Base-by-base conservation (phyloP, 2,797 vertebrate species). In the Danio tinwini region DNA sequence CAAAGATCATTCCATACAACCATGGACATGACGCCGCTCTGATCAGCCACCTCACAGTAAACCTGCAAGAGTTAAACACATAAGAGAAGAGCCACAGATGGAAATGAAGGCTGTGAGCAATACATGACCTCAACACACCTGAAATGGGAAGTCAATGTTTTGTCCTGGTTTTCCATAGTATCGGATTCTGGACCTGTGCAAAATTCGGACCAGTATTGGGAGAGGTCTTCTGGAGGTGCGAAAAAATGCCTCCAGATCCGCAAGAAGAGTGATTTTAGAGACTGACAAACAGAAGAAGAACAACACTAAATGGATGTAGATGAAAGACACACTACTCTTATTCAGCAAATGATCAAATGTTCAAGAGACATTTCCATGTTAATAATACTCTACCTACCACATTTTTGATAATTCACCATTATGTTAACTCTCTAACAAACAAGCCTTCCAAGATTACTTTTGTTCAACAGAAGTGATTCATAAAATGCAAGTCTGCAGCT, bases 1-100 rank as follows among this genome's bases (percentile, higher is more conserved):
- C 97, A 99, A 45, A 98, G 85, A 0, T 94, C 92, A 7, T 96
- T 97, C 97, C 97, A 98, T 76, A 99, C 90, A 83, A 98, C 96
- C 62, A 96, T 90, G 1, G 96, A 95, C 93, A 96, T 95, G 49
- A 91, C 93, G 67, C 96, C 96, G 39, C 94, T 97, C 88, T 93
- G 92, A 91, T 98, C 96, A 63, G 96, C 96, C 69, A 99, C 95
- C 91, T 97, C 96, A 87, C 97, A 95, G 87, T 96, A 97, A 2
- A 94, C 94, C 97, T 98, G 87, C 73, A 61, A 50, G 19, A 49
- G 55, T 7, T 11, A 7, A 84, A 89, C 14, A 82, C 55, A 37
- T 1, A 56, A 49, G 53, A 45, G 3, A 65, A 40, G 5, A 65
- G 7, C 42, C 19, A 55, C 21, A 19, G 52, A 29, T 29, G 29